Evolutionary conservation across 2,113 vertebrate species (phyloP).

Genomic region (Sylvilagus bachmani): DNA sequence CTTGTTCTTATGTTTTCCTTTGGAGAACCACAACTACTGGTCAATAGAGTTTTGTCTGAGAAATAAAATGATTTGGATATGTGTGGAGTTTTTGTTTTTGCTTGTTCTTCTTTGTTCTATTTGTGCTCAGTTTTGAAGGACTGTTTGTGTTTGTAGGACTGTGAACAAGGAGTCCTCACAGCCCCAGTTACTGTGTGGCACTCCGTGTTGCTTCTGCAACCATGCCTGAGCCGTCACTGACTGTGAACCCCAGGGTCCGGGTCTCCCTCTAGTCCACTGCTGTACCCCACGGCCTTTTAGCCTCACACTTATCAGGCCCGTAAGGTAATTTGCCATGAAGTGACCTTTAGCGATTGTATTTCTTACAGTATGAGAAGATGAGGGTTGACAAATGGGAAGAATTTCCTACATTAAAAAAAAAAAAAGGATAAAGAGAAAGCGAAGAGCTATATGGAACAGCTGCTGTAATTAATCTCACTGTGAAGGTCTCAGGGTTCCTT

Average conservation of each 20-base stretch:
- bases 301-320: not conserved
- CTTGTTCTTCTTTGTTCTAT: slow-evolving; percentile 17
- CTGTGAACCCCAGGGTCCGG: not conserved
- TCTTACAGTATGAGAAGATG: not conserved
- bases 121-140: slow-evolving; percentile 52
- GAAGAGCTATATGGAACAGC: not conserved
- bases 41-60: slow-evolving; percentile 39
- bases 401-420: not conserved
- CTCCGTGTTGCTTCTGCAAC: not conserved
- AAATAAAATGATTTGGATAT: slow-evolving; percentile 36
- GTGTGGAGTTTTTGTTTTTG: slow-evolving; percentile 24
- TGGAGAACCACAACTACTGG: slow-evolving; percentile 20
- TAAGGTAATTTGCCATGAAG: slow-evolving; percentile 50
- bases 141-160: not conserved
- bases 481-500: slow-evolving; percentile 35
- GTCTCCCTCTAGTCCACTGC: not conserved
- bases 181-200: not conserved
- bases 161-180: not conserved
- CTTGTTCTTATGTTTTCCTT: slow-evolving; percentile 30
- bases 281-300: not conserved
- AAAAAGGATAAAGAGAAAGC: not conserved
- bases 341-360: slow-evolving; percentile 52
- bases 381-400: not conserved
- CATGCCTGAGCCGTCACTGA: not conserved
- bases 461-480: slow-evolving; percentile 27